Base-by-base conservation (phyloP, 2,113 vertebrate genomes). In the Phyllostomus discolor region DNA sequence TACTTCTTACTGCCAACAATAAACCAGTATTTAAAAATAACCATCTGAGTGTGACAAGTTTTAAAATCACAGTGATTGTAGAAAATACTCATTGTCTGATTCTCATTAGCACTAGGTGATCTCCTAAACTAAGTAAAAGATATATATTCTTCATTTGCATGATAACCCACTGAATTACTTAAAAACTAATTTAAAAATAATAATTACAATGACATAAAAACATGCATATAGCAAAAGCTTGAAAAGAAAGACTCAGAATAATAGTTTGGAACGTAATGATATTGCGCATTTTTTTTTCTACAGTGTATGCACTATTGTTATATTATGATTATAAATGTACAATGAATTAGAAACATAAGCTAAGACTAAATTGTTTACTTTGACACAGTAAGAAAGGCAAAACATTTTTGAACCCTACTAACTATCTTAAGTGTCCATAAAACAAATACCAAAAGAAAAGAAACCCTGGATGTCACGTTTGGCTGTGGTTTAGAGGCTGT, bases 321-420 rank as follows among this genome's bases (percentile, higher is more conserved):
- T 28, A 93, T n/a, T 59, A 35, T 69, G 15, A 89, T 83, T 76
- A 48, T 78, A 90, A 76, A 62, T 81, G 72, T 79, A 24, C 86
- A 91, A 62, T 90, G 24, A 41, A 84, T 54, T 91, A 35, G n/a
- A 85, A 72, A 31, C 69, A 20, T 62, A 87, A 84, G 7, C 70
- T 72, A 83, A 88, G 22, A n/a, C 75, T 72, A 88, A 86, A 72
- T 43, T 70, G 6, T 54, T 89, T 80, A 94, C 12, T 31, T 52
- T 62, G 46, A 97, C 97, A 81, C 17, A 10, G n/a, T 64, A 14
- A 22, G 83, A 96, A 97, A 93, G 57, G 66, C 67, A 72, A 94
- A 52, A 92, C 57, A 43, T 33, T 93, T 97, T 94, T 67, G 85
- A 97, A 86, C 41, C 31, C 70, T 96, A 85, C 50, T 85, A 94